Base-by-base conservation (phyloP, 2,888 invertebrate genomes). In the Oscheius sp. region DNA sequence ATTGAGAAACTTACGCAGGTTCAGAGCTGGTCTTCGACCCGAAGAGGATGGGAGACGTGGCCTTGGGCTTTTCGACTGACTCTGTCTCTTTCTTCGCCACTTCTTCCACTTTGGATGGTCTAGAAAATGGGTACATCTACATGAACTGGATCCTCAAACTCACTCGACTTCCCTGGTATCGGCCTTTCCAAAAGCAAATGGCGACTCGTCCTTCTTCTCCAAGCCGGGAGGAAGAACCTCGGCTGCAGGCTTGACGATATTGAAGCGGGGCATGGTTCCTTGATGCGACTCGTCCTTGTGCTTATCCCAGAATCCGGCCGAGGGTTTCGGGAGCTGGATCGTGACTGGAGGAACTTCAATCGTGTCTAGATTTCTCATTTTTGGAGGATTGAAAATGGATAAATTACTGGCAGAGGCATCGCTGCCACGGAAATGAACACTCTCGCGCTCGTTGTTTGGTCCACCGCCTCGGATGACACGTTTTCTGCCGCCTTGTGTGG, bases 381-480 rank as follows among this genome's bases (percentile, higher is more conserved):
- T 35, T 35, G 10, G 5, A 48, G n/a, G 13, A 58, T 58, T 35
- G 7, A 35, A 35, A 33, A n/a, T 7, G n/a, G 33, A 4, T 11
- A 32, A 13, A 29, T 29, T 50, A 53, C 55, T 55, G n/a, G n/a
- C 32, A 7, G 13, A 2, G n/a, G 68, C 53, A 57, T 59, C 70
- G 5, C 62, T 70, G 0, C 68, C 73, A 29, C 72, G 48, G 77
- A 83, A 83, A 60, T 81, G 62, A 11, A 83, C 79, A 0, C 76
- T 70, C 55, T 83, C 83, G 1, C 75, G 59, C 29, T 76, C 83
- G 0, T 81, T 81, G 10, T 77, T 74, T 9, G 77, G 77, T 9
- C 83, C 83, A 50, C 83, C 83, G 0, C 83, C 83, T 37, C 81
- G 79, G 60, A 81, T 83, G 10, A 81, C 79, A 0, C 83, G 73